These are phyloP conservation scores for Pseudomyrmex gracilis DNA, from an alignment of 1,140 invertebrate species.

Conservation along the genomic window DNA sequence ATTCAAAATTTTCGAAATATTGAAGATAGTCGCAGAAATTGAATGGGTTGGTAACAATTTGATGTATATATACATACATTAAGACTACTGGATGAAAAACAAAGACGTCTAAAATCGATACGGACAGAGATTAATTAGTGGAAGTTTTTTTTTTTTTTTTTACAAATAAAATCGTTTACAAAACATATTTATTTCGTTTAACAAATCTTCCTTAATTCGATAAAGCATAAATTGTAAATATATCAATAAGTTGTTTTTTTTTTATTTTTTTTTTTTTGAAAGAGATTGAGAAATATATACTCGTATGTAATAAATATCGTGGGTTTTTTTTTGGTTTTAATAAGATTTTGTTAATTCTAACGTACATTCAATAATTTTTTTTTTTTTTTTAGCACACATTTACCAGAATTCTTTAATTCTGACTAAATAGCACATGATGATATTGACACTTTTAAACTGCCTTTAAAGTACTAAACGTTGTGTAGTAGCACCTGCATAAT, in stretches of 20 bases:
- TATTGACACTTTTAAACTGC: slow-evolving; percentile 63
- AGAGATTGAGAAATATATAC: slow-evolving; percentile 42
- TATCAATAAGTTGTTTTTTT: slow-evolving; percentile 10
- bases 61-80: neutral
- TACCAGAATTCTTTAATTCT: slow-evolving; percentile 65
- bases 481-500: slow-evolving; percentile 62
- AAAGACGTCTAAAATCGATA: slow-evolving; percentile 8
- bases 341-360: slow-evolving; percentile 65
- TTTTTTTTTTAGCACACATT: slow-evolving; percentile 50
- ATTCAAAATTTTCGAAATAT: neutral
- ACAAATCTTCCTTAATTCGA: slow-evolving; percentile 1
- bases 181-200: slow-evolving; percentile 17
- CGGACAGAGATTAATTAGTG: neutral
- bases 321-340: slow-evolving; percentile 54
- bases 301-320: slow-evolving; percentile 52
- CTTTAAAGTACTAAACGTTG: slow-evolving; percentile 67
- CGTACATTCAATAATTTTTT: slow-evolving; percentile 69
- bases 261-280: neutral
- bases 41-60: slow-evolving; percentile 20
- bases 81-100: slow-evolving; percentile 8
- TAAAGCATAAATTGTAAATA: slow-evolving; percentile 25
- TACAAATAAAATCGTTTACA: neutral
- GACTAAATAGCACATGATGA: slow-evolving; percentile 58
- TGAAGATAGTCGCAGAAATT: slow-evolving; percentile 15
- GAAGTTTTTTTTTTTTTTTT: too few relatives aligned